phyloP scores from a whole-genome alignment of 1,140 invertebrate genomes.

The Conus betulinus region DNA sequence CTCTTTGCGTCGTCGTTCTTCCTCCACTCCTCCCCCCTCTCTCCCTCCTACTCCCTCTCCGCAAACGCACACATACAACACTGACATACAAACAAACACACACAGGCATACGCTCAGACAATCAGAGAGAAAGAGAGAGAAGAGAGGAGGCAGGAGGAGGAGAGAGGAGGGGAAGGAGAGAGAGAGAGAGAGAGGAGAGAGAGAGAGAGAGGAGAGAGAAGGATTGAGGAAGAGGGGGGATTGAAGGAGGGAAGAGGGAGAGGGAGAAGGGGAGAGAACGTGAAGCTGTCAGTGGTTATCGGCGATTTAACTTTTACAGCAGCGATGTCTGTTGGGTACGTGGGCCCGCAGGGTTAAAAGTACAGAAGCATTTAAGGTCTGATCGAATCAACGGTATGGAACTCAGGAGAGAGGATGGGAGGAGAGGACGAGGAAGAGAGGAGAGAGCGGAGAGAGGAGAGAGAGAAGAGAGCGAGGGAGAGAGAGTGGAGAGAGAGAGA shows the following conservation, averaged over 20 bases:
- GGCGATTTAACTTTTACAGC: too few relatives aligned
- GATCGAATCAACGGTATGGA: too few relatives aligned
- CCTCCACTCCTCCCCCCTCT: neutral
- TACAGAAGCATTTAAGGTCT: too few relatives aligned
- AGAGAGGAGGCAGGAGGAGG: neutral
- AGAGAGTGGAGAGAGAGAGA: too few relatives aligned
- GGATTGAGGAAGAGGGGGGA: neutral
- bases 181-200: too few relatives aligned
- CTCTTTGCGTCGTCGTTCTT: too few relatives aligned
- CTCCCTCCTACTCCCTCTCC: neutral
- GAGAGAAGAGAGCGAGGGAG: neutral
- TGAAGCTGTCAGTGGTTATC: too few relatives aligned
- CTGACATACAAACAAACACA: neutral
- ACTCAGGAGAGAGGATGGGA: too few relatives aligned
- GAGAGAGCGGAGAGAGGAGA: slow-evolving; percentile 23
- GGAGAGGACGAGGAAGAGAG: neutral
- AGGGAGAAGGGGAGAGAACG: neutral
- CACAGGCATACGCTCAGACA: neutral
- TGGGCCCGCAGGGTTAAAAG: too few relatives aligned
- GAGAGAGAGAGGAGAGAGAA: neutral
- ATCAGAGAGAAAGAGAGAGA: neutral
- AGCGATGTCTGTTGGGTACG: too few relatives aligned
- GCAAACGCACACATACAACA: neutral
- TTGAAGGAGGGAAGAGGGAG: neutral
- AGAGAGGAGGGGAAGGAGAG: too few relatives aligned